Evolutionary conservation across 2,888 invertebrate genomes (phyloP).

Genomic region (Hemithea aestivaria): DNA sequence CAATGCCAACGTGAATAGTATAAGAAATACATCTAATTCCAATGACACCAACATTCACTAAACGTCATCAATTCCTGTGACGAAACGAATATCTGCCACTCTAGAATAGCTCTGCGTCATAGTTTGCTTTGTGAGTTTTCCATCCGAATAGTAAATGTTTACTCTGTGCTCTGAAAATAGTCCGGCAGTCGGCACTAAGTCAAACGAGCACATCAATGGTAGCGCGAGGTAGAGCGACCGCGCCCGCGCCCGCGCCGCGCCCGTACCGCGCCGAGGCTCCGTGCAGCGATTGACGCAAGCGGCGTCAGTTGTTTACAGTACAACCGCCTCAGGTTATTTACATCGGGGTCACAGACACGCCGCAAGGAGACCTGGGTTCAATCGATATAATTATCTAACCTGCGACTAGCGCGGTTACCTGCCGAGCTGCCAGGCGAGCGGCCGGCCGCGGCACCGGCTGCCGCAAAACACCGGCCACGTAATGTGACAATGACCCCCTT

Average conservation of each 20-base stretch:
- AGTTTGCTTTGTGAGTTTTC: slow-evolving; percentile 35
- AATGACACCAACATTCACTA: slow-evolving; percentile 3
- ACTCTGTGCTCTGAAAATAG: slow-evolving; percentile 45
- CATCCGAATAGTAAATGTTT: slow-evolving; percentile 35
- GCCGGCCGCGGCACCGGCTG: slow-evolving; percentile 25
- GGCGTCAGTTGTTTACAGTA: slow-evolving; percentile 72
- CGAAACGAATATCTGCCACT: slow-evolving; percentile 23
- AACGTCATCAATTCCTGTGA: slow-evolving; percentile 20
- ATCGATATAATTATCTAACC: slow-evolving; percentile 70
- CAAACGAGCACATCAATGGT: slow-evolving; percentile 51
- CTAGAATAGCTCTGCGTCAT: slow-evolving; percentile 32
- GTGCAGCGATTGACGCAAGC: slow-evolving; percentile 68
- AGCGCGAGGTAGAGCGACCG: slow-evolving; percentile 29
- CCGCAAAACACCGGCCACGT: slow-evolving; percentile 45
- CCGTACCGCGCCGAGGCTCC: slow-evolving; percentile 22
- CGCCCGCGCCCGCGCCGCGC: slow-evolving; percentile 21
- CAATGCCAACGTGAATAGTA: slow-evolving; percentile 7
- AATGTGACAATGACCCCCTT: slow-evolving; percentile 74
- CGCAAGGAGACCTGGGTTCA: slow-evolving; percentile 68
- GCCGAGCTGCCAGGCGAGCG: slow-evolving; percentile 11
- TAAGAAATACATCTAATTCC: slow-evolving; percentile 8
- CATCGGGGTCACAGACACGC: slow-evolving; percentile 78
- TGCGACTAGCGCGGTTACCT: slow-evolving; percentile 46
- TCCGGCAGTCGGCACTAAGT: slow-evolving; percentile 41
- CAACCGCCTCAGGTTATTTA: slow-evolving; percentile 74